Evolutionary conservation across 1,140 invertebrate species (phyloP), one percentile per base, ranked within the genome.

Genomic region (Drosophila willistoni): DNA sequence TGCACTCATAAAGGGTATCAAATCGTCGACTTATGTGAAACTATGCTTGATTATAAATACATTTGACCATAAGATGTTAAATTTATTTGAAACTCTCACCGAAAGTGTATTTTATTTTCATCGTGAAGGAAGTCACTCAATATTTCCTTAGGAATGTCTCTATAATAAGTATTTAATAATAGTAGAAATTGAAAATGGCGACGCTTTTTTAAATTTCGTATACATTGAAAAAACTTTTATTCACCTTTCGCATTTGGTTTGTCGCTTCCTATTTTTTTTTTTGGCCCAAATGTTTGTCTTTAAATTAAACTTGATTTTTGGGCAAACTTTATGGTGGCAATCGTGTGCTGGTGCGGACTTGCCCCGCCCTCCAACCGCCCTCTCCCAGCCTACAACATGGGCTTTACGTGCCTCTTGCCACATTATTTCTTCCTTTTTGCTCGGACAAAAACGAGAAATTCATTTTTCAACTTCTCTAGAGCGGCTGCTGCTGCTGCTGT

Each of bases 401-500:
- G 63, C 57, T 86, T 67, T 77, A 84, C 81, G 81, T 84, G 81
- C 81, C 69, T 76, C 57, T 68, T 70, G 81, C 62, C 82, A 86
- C 81, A 81, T 86, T 70, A 81, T 84, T 67, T 73, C 65, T 56
- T 44, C 22, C 7, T 25, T 60, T 36, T 14, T 55, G 54, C 62
- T 63, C 64, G 74, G 79, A 79, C 72, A 71, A 65, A 82, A 85
- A 82, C 79, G 83, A 85, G 83, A 84, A 84, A 84, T 89, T 87
- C 84, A 87, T 87, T 87, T 87, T 87, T 87, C 84, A 89, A 84
- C 77, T 89, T 84, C 57, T 73, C 61, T 67, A 55, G 62, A 19
- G 44, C 67, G 76, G 66, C 67, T 68, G 59, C 61, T 63, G 69
- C 76, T 76, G 66, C 66, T 69, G 59, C 61, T 59, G 69, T 73